Evolutionary conservation across 2,888 invertebrate species (phyloP).

Genomic region (Tenthredo amoena): DNA sequence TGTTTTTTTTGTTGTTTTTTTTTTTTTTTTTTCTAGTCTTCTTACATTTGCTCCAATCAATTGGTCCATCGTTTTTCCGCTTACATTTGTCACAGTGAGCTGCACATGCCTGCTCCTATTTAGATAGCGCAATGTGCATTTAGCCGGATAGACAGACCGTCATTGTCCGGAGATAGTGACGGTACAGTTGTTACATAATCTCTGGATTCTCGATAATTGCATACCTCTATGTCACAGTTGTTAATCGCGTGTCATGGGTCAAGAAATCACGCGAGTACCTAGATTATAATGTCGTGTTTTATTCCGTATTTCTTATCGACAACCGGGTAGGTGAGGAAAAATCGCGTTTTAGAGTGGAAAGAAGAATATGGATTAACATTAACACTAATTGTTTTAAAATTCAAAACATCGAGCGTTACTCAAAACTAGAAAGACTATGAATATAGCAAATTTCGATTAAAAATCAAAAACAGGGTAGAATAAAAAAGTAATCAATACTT

Average conservation of each 20-base stretch:
- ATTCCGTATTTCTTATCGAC: background rate
- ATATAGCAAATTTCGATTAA: background rate
- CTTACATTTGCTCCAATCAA: background rate
- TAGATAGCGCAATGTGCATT: constrained; percentile 29
- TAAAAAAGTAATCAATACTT: too few species aligned
- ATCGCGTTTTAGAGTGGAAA: background rate
- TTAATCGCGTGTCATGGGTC: constrained; percentile 19
- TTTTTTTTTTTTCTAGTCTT: background rate
- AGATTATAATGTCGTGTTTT: background rate
- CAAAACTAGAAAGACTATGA: background rate
- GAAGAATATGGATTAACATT: background rate
- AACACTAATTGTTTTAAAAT: background rate
- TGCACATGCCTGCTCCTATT: constrained; percentile 27
- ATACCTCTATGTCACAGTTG: constrained; percentile 18
- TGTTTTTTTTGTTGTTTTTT: background rate
- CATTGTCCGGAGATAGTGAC: background rate
- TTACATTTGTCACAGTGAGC: background rate
- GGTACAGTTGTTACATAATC: constrained; percentile 18
- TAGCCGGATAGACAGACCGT: constrained; percentile 22
- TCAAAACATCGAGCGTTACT: background rate
- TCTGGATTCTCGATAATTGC: constrained; percentile 9
- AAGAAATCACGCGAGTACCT: background rate
- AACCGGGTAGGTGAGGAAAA: background rate
- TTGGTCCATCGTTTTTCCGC: background rate
- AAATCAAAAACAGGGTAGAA: background rate